These are phyloP conservation scores for Drosophila setosimentum DNA, from an alignment of 2,888 invertebrate species.

Conservation along the genomic window DNA sequence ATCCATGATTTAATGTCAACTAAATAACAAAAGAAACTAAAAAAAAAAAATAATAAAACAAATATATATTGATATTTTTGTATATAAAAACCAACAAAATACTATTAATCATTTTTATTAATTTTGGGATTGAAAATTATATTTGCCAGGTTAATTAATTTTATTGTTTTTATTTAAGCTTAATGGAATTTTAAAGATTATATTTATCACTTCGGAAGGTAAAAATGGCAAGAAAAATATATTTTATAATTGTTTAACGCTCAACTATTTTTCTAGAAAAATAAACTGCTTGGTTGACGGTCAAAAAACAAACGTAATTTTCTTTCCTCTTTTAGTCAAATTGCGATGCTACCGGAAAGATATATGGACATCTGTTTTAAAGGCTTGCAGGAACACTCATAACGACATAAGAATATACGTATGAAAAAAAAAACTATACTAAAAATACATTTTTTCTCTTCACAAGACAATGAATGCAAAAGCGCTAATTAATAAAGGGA, in stretches of 20 bases:
- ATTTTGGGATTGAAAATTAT: not conserved
- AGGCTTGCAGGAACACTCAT: too few relatives aligned
- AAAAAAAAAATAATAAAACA: constrained; percentile 50
- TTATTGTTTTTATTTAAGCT: not conserved
- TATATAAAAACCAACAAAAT: constrained; percentile 47
- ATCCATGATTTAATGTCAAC: constrained; percentile 75
- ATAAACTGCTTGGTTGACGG: not conserved
- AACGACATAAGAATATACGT: too few relatives aligned
- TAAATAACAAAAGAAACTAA: constrained; percentile 46
- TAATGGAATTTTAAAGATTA: not conserved
- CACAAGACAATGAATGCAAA: too few relatives aligned
- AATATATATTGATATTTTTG: constrained; percentile 58
- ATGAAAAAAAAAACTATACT: too few relatives aligned
- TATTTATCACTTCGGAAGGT: not conserved
- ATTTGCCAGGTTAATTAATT: not conserved
- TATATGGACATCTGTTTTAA: too few relatives aligned
- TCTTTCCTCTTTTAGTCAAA: not conserved
- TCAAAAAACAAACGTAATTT: not conserved
- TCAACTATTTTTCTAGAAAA: not conserved
- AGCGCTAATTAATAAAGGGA: not conserved
- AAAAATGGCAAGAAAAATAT: not conserved
- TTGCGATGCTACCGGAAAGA: not conserved
- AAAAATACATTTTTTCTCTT: too few relatives aligned
- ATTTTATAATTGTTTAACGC: not conserved
- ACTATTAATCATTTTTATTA: not conserved